Base-by-base conservation (phyloP, 2,113 vertebrate species). In the Crotalus horridus region DNA sequence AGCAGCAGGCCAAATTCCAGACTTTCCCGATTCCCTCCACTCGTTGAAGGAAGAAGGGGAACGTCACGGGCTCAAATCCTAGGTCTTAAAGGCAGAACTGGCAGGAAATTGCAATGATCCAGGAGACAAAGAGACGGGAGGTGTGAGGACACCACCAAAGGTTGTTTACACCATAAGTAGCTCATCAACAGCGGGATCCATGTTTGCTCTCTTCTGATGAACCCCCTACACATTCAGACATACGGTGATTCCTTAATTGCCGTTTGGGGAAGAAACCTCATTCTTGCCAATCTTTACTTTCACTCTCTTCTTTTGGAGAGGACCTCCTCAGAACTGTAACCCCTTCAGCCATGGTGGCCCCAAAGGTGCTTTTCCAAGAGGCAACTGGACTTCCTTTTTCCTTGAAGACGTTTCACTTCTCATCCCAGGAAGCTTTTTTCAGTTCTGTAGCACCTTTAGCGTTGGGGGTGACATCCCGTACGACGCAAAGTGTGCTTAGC, bases 1-100 rank as follows among this genome's bases (percentile, higher is more conserved):
- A 97, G 96, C 94, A 48, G 86, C 56, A 26, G 10, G 92, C 95
- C 90, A 51, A 74, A 24, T 85, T 96, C 59, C 98, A 81, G 69
- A 39, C 39, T 81, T 81, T 81, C n/a, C 74, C 3, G 6, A 81
- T 43, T 39, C 33, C 33, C 33, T 81, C n/a, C 15, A 3, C 69
- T 39, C 17, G 69, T 39, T 2, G 15, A 74, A 33, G 69, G 15
- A 39, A 74, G 6, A 8, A 81, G 20, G 20, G 33, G 17, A 39
- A 17, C 2, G 74, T 81, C 74, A 81, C 9, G 7, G 3, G 74
- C 74, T 81, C 74, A 81, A 81, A 39, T 21, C 74, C 33, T 81
- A 21, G 33, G 39, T 21, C 74, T 81, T 39, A 43, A 81, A 51
- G 39, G 17, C 74, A 20, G 17, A 43, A 21, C 33, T 7, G 1